These are phyloP conservation scores for Atlantisia rogersi DNA, from an alignment of 2,113 vertebrate species.

Conservation along the genomic window DNA sequence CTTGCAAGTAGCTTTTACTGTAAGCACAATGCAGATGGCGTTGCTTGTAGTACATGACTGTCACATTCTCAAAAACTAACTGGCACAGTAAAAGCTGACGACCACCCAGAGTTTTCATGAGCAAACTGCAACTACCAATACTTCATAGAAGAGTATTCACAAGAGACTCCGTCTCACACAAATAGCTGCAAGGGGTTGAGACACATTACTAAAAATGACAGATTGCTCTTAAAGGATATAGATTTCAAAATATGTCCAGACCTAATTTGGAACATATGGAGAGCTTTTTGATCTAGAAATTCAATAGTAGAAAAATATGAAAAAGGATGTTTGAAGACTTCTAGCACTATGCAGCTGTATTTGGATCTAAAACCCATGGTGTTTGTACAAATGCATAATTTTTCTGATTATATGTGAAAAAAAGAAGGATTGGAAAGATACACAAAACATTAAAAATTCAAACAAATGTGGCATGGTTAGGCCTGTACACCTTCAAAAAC, in stretches of 20 bases:
- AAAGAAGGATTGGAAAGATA: background rate
- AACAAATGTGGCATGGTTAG: background rate
- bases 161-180: background rate
- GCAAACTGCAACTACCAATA: background rate
- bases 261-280: background rate
- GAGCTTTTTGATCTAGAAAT: background rate
- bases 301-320: background rate
- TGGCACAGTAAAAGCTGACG: background rate
- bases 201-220: background rate
- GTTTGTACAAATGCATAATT: background rate
- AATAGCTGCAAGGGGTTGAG: rapidly evolving
- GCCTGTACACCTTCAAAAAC: background rate
- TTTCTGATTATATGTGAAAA: background rate
- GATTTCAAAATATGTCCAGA: background rate
- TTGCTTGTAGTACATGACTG: background rate
- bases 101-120: slow-evolving; percentile 14
- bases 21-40: background rate
- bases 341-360: background rate
- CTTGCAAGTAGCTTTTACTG: background rate
- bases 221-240: background rate
- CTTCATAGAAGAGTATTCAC: background rate
- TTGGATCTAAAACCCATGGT: rapidly evolving
- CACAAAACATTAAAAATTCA: background rate
- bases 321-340: background rate
- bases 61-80: background rate